phyloP scores from a whole-genome alignment of 2,888 invertebrate genomes.

The Teinopalpus imperialis region DNA sequence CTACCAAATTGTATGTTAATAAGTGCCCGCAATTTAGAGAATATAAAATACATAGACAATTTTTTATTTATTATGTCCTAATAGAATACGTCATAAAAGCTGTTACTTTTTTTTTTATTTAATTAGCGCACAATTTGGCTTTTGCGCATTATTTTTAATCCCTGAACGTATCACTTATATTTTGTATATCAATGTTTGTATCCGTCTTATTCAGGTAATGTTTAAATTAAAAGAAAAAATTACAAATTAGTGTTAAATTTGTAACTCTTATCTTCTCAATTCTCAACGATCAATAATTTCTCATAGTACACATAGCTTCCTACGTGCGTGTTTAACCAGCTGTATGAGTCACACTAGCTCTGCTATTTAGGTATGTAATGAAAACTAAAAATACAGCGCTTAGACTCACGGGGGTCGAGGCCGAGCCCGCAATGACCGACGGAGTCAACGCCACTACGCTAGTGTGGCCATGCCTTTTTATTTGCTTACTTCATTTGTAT shows the following conservation, averaged over 20 bases:
- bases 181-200: no score
- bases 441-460: slow-evolving; percentile 50
- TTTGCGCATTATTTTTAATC: no score
- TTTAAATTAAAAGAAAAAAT: no score
- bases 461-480: slow-evolving; percentile 31
- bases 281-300: slow-evolving; percentile 28
- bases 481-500: no score
- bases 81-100: no score
- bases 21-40: no score
- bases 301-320: slow-evolving; percentile 29
- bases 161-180: no score
- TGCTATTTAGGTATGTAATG: slow-evolving; percentile 41
- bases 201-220: neutral
- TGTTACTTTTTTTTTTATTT: no score
- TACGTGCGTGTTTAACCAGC: slow-evolving; percentile 27
- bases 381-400: slow-evolving; percentile 43
- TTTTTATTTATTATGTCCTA: no score
- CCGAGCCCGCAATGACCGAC: slow-evolving; percentile 40
- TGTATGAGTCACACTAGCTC: slow-evolving; percentile 36
- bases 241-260: slow-evolving; percentile 18
- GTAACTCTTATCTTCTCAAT: slow-evolving; percentile 12
- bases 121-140: no score
- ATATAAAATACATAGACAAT: no score
- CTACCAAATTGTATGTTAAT: no score
- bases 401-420: slow-evolving; percentile 38